Evolutionary conservation across 2,888 invertebrate species (phyloP).

Genomic region (Drosophila imparisetae): DNA sequence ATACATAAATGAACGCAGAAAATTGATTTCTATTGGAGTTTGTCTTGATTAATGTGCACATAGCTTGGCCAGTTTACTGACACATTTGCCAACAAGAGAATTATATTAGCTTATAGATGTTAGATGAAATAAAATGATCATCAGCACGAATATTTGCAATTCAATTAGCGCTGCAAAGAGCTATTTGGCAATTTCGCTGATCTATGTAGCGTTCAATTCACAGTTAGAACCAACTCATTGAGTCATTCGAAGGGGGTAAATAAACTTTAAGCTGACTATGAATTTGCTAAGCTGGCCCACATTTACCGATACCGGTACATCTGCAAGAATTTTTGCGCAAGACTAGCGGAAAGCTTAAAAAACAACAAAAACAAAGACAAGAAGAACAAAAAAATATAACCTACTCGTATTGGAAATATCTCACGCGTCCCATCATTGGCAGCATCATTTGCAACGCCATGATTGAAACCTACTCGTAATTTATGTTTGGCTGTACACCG

Average conservation of each 20-base stretch:
- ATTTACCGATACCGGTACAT: constrained; percentile 62
- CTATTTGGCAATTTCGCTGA: constrained; percentile 11
- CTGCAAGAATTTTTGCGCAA: constrained; percentile 52
- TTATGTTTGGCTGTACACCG: constrained; percentile 49
- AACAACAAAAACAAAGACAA: background rate
- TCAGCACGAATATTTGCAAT: background rate
- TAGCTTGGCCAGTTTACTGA: background rate
- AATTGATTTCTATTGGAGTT: background rate
- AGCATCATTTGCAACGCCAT: constrained; percentile 66
- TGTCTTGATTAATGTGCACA: background rate
- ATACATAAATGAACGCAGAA: background rate
- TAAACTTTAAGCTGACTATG: constrained; percentile 58
- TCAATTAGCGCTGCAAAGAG: constrained; percentile 30
- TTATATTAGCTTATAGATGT: constrained; percentile 2
- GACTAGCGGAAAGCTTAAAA: constrained; percentile 63
- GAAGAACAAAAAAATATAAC: constrained; percentile 17
- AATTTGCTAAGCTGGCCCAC: constrained; percentile 61
- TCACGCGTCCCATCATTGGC: constrained; percentile 70
- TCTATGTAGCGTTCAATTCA: constrained; percentile 2
- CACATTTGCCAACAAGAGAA: background rate
- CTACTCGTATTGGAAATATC: constrained; percentile 75
- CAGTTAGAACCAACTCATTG: constrained; percentile 28
- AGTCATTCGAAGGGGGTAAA: constrained; percentile 67
- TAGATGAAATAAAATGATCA: background rate
- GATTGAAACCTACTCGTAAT: constrained; percentile 70